phyloP scores from a whole-genome alignment of 2,113 vertebrate species.

The Proterorhinus semilunaris region DNA sequence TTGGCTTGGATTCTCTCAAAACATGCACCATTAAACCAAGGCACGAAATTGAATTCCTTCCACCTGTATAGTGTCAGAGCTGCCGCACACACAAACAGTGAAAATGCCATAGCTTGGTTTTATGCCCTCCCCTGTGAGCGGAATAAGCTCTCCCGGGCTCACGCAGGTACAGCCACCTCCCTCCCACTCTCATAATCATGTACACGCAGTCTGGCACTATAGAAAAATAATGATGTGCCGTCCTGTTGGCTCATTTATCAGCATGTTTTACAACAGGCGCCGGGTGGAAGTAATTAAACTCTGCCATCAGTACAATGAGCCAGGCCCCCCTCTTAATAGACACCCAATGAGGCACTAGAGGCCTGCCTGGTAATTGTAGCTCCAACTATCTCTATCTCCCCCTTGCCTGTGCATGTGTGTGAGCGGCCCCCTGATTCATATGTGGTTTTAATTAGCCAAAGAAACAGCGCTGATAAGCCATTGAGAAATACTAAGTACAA shows the following conservation, averaged over 20 bases:
- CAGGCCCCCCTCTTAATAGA: constrained; percentile 96
- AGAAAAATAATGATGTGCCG: constrained; percentile 93
- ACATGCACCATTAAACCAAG: not conserved
- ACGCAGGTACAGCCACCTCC: constrained; percentile 67
- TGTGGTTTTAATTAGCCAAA: constrained; percentile 90
- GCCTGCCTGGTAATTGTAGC: constrained; percentile 91
- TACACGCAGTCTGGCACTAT: constrained; percentile 87
- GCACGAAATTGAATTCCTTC: not conserved
- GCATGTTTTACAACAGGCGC: constrained; percentile 97
- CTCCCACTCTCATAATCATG: constrained; percentile 93
- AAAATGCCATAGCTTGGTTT: constrained; percentile 51
- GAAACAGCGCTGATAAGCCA: constrained; percentile 83
- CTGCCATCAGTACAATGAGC: constrained; percentile 97
- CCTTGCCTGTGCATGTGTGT: constrained; percentile 16
- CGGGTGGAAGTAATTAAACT: constrained; percentile 99
- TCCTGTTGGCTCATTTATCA: constrained; percentile 99
- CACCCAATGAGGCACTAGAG: constrained; percentile 97
- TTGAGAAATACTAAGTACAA: constrained; percentile 44
- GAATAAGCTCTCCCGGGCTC: constrained; percentile 26
- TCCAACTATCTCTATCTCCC: constrained; percentile 67
- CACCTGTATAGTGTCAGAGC: not conserved
- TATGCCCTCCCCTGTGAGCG: constrained; percentile 43
- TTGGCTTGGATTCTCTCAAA: not conserved
- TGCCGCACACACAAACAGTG: constrained; percentile 9
- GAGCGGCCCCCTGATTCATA: constrained; percentile 77